Base-by-base conservation (phyloP, 2,888 invertebrate species). In the Cataglyphis albicans region DNA sequence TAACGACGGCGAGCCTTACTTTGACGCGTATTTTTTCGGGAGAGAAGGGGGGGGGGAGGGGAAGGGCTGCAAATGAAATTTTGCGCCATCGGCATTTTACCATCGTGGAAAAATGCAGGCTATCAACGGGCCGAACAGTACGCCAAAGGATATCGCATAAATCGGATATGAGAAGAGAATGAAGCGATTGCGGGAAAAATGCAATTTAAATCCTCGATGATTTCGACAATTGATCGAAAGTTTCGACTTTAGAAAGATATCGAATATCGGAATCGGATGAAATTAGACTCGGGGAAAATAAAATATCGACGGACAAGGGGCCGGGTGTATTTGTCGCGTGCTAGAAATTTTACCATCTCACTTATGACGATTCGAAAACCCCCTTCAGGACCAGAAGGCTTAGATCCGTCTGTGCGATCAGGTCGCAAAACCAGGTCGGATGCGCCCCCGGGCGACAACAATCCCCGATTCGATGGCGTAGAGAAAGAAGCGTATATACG, bases 381-480 rank as follows among this genome's bases (percentile, higher is more conserved):
- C 55, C 67, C 55, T 76, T 67, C 67, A 25, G 74, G 73, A 65
- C 63, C 59, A 64, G 84, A 64, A 76, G 61, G 38, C 44, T 44
- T 55, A 67, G 57, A 84, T 81, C 67, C 73, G 76, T 84, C 75
- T 83, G 82, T 76, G 38, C 3, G 86, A 86, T 52, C 76, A 25
- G 25, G 72, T 86, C 82, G 82, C 87, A 76, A 84, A 78, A 52
- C 6, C 6, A 6, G 55, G 65, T 21, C 21, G 67, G 15, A 38
- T 4, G 38, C 10, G 65, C 67, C 78, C 52, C 32, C 41, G 57
- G 57, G 63, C 35, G 64, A 10, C 82, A 59, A 29, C 82, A 59
- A 55, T 73, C 21, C 48, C 15, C 57, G 78, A 70, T 78, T 76
- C 63, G 64, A 21, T 65, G 73, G 67, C 55, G 57, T 35, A 18